Evolutionary conservation across 2,888 invertebrate species (phyloP).

Genomic region (Lithosia quadra): DNA sequence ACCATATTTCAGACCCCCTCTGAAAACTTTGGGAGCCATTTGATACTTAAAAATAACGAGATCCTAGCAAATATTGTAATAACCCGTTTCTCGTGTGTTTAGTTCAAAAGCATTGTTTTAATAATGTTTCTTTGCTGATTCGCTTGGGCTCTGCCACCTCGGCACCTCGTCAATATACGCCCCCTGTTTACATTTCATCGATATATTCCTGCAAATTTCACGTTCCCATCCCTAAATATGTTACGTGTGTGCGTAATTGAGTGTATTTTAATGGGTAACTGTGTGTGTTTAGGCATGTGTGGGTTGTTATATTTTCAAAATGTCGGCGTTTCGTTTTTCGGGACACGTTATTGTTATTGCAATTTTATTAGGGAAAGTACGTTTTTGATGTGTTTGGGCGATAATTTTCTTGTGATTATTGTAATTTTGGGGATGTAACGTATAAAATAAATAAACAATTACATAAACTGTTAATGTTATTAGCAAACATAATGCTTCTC

Average conservation of each 20-base stretch:
- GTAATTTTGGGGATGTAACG: slow-evolving; percentile 13
- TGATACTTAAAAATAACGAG: slow-evolving; percentile 87
- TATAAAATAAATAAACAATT: not conserved
- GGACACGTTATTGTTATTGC: slow-evolving; percentile 56
- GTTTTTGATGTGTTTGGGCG: slow-evolving; percentile 44
- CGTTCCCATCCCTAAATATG: slow-evolving; percentile 72
- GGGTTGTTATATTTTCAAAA: slow-evolving; percentile 63
- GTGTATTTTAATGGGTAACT: slow-evolving; percentile 68
- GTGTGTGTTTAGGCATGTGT: slow-evolving; percentile 65
- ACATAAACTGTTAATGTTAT: not conserved
- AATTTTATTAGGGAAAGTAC: slow-evolving; percentile 46
- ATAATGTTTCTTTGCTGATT: slow-evolving; percentile 76
- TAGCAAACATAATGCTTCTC: not conserved
- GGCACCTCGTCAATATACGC: slow-evolving; percentile 63
- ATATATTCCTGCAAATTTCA: slow-evolving; percentile 69
- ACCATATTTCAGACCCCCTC: slow-evolving; percentile 49
- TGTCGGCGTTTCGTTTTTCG: slow-evolving; percentile 60
- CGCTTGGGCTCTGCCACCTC: slow-evolving; percentile 48
- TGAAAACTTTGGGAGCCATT: slow-evolving; percentile 74
- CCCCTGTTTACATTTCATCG: slow-evolving; percentile 73
- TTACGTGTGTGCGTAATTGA: slow-evolving; percentile 71
- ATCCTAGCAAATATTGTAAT: slow-evolving; percentile 86
- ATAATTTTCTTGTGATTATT: slow-evolving; percentile 32
- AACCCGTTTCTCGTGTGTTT: slow-evolving; percentile 68
- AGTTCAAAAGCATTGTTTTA: slow-evolving; percentile 74